Evolutionary conservation across 2,888 invertebrate genomes (phyloP).

Genomic region (Polyploca ridens): DNA sequence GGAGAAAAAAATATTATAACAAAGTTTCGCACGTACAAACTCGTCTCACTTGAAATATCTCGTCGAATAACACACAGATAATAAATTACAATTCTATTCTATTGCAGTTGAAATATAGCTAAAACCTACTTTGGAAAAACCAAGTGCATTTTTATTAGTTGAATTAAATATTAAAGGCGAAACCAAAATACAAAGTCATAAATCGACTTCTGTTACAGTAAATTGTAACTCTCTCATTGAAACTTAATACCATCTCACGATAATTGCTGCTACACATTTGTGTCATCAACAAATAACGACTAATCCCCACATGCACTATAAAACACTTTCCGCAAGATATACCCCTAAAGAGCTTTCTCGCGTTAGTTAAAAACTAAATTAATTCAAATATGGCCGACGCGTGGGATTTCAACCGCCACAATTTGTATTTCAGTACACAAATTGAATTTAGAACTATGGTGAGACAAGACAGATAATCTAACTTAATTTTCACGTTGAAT

Average conservation of each 20-base stretch:
- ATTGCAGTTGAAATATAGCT: not conserved
- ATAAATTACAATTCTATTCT: conserved; percentile 1
- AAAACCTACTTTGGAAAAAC: not conserved
- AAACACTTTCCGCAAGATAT: conserved; percentile 56
- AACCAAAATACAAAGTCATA: too few relatives aligned
- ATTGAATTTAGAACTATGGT: conserved; percentile 71
- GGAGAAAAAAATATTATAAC: conserved; percentile 54
- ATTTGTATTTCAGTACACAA: conserved; percentile 73
- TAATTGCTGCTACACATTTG: conserved; percentile 29
- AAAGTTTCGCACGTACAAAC: conserved; percentile 43
- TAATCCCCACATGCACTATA: conserved; percentile 51
- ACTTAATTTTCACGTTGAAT: conserved; percentile 44
- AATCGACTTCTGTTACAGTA: not conserved
- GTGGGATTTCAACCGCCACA: conserved; percentile 66
- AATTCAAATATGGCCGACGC: conserved; percentile 70
- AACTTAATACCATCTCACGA: conserved; percentile 2
- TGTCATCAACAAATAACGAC: conserved; percentile 31
- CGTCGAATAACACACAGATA: not conserved
- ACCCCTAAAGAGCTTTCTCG: conserved; percentile 64
- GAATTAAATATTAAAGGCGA: too few relatives aligned
- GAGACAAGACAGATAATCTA: conserved; percentile 56
- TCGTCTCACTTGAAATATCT: not conserved
- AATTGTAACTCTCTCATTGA: not conserved
- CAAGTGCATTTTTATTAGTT: not conserved
- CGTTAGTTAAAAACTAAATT: conserved; percentile 71